These are phyloP conservation scores for Lithobius niger DNA, from an alignment of 1,140 invertebrate species.

Conservation along the genomic window DNA sequence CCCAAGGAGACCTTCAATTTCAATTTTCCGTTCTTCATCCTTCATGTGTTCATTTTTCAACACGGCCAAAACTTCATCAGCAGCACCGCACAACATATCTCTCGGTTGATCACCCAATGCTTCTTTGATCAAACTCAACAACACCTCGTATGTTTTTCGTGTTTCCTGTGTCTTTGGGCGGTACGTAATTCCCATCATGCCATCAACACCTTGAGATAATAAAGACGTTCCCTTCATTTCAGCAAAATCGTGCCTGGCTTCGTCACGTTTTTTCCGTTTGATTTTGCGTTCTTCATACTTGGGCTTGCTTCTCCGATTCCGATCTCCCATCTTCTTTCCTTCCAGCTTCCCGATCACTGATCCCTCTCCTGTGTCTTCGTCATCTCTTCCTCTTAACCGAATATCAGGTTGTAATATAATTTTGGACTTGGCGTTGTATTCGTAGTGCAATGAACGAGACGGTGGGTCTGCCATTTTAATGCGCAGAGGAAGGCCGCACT, in stretches of 20 bases:
- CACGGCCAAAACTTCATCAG: constrained; percentile 90
- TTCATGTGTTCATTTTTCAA: constrained; percentile 91
- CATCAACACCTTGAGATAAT: constrained; percentile 76
- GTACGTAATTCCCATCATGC: constrained; percentile 87
- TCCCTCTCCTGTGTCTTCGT: constrained; percentile 96
- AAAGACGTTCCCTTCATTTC: constrained; percentile 75
- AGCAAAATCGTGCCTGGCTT: constrained; percentile 78
- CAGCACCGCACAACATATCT: constrained; percentile 92
- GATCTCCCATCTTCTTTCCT: constrained; percentile 93
- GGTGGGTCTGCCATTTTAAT: too few species aligned
- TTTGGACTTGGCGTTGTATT: too few species aligned
- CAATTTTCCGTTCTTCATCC: constrained; percentile 84
- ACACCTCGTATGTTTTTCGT: constrained; percentile 87
- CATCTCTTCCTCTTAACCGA: constrained; percentile 88
- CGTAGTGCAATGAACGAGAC: too few species aligned
- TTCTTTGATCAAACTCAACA: constrained; percentile 93
- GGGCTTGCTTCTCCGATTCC: constrained; percentile 72
- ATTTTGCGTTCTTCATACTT: constrained; percentile 73
- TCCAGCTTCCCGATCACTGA: constrained; percentile 81
- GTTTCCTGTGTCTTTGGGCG: constrained; percentile 96
- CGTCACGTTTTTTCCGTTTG: constrained; percentile 67
- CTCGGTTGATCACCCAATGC: constrained; percentile 88
- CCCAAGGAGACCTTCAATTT: constrained; percentile 78
- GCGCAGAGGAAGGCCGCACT: too few species aligned
- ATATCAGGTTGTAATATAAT: constrained; percentile 99